phyloP scores from a whole-genome alignment of 2,113 vertebrate species.

The Trachemys scripta region DNA sequence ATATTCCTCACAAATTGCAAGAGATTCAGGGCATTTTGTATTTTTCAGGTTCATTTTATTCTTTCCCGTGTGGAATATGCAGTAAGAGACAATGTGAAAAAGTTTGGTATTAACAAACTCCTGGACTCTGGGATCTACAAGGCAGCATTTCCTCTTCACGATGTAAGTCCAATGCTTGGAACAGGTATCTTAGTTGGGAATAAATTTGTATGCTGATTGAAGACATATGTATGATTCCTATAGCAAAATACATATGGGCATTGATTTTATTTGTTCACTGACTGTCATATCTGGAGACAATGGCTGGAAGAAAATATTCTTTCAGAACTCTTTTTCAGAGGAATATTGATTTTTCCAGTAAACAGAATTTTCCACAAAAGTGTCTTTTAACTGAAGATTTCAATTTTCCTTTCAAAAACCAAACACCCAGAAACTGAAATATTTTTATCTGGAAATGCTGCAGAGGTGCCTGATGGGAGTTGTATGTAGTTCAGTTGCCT shows the following conservation, averaged over 20 bases:
- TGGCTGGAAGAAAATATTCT: not conserved
- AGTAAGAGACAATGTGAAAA: constrained; percentile 81
- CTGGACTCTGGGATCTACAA: constrained; percentile 91
- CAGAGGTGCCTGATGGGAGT: not conserved
- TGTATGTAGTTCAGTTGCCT: not conserved
- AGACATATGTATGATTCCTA: not conserved
- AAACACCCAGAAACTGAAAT: not conserved
- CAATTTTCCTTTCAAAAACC: not conserved
- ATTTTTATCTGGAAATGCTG: not conserved
- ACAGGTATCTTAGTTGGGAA: not conserved
- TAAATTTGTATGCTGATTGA: not conserved
- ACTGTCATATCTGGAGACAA: not conserved
- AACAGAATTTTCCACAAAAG: not conserved
- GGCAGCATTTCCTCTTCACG: constrained; percentile 93
- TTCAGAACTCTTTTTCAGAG: not conserved
- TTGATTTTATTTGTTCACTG: not conserved
- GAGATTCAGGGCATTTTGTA: not conserved
- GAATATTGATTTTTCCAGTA: not conserved
- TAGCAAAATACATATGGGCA: not conserved
- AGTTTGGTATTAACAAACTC: constrained; percentile 93
- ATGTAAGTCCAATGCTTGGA: constrained; percentile 83
- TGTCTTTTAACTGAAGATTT: not conserved
- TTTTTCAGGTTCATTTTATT: constrained; percentile 89
- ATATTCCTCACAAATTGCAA: not conserved
- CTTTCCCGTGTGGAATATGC: constrained; percentile 90